Base-by-base conservation (phyloP, 2,113 vertebrate species). In the Mesitornis unicolor region DNA sequence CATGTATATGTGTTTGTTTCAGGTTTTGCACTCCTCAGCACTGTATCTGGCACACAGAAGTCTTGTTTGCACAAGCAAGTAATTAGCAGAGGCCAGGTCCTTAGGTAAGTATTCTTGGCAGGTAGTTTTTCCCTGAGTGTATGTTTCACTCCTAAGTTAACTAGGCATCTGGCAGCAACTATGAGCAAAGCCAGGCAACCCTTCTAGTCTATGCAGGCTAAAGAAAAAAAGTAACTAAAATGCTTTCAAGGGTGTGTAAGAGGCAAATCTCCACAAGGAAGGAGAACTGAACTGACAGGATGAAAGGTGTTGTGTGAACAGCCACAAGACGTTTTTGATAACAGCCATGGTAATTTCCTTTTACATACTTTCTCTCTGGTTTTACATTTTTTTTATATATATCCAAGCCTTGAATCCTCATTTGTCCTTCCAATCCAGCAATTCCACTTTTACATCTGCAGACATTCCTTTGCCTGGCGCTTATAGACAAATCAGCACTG, bases 41-140 rank as follows among this genome's bases (percentile, higher is more conserved):
- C 61, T n/a, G 0, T 17, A 29, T 13, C 35, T 53, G 48, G 73
- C 70, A 68, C 85, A 61, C 16, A 9, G 21, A 74, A 48, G 7
- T 31, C 71, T 24, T 77, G 70, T 88, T 93, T 78, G 59, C 42
- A 59, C 54, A 13, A 61, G 43, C 54, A 18, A 87, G 79, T 63
- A 82, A 91, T 91, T 89, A 95, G 85, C 88, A 80, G 51, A 63
- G 47, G 29, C 42, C 38, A 31, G 70, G 56, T 93, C 91, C 91
- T 94, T 95, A 78, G 57, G 82, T 65, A 93, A 95, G 81, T 42
- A 18, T 71, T 84, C 84, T 89, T 79, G 73, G 84, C 80, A 77
- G 42, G 36, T 5, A 92, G 67, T 38, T 79, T 82, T 64, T 67
- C 61, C 60, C 11, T 13, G 10, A 14, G 29, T 84, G 1, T n/a